A percentile compares a stretch with the other conserved stretches of the same genome.
Evolutionary conservation across 2,888 invertebrate genomes (phyloP).

Genomic region (Nebria brevicollis): DNA sequence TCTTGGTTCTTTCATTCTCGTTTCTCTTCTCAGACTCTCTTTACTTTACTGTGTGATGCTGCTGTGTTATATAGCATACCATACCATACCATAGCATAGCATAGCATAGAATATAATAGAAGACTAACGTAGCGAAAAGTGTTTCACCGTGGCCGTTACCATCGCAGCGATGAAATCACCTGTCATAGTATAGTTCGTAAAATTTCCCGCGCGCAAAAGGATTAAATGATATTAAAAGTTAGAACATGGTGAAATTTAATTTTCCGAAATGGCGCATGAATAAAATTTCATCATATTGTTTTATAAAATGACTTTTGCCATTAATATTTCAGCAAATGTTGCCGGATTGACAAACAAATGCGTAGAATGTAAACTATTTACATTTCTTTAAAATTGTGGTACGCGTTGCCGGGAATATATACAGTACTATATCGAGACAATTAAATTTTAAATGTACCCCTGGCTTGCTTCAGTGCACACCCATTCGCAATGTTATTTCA

Average conservation of each 20-base stretch:
- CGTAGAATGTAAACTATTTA: neutral
- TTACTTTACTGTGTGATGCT: neutral
- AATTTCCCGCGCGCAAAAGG: neutral
- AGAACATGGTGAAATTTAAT: neutral
- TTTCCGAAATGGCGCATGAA: neutral
- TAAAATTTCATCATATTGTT: neutral
- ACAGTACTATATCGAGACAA: constrained; percentile 34
- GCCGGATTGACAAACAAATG: neutral
- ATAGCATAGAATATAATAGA: too few species aligned
- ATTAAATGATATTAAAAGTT: neutral
- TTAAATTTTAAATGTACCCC: constrained; percentile 38
- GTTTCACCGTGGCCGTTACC: neutral
- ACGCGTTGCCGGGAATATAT: neutral
- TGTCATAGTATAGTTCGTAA: neutral
- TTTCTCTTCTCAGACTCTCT: neutral
- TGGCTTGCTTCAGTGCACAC: neutral
- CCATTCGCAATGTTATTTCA: constrained; percentile 32
- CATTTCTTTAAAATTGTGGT: neutral
- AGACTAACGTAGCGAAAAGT: neutral
- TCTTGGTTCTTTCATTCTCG: neutral
- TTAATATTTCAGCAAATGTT: neutral
- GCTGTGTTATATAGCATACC: neutral
- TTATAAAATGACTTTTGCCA: neutral
- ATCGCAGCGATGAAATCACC: neutral
- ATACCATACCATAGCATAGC: too few species aligned